Evolutionary conservation across 2,113 vertebrate species (phyloP), one percentile per base, ranked within the genome.

Genomic region (Takifugu flavidus): DNA sequence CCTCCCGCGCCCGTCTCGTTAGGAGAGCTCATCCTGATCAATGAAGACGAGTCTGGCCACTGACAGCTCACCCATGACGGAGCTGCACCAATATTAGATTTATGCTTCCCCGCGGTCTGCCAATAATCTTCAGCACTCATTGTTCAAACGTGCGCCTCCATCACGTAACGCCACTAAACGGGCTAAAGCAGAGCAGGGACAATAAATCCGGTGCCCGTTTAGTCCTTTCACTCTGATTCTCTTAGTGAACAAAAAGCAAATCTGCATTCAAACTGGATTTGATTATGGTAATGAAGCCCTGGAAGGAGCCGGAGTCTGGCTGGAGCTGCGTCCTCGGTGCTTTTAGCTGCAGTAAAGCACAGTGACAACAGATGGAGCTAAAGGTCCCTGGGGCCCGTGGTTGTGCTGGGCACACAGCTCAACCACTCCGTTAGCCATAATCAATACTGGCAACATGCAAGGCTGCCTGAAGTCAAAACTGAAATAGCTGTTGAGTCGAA

Each of bases 311-410:
- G 25, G 70, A 39, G 61, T 6, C 73, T 75, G 79, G 77, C 80
- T 79, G 60, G 62, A 79, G 71, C 81, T 74, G 72, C 79, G 80
- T 82, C 74, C 83, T 88, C 87, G 87, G 86, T 70, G 75, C 86
- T 74, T 74, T 80, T 49, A 59, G 72, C 77, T 85, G 87, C 68
- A 87, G 87, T 86, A 73, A 87, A 75, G 80, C 65, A 63, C 74
- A 57, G 49, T 71, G 77, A 78, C 82, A 88, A 84, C 90, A 91
- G 89, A 91, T 92, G 90, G 88, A 82, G 84, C 82, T 76, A 71
- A 42, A 15, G 72, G 59, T 85, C 88, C 86, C 82, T 63, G 71
- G 88, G 80, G 88, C 77, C 55, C 34, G 5, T 61, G 70, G 43
- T 28, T 77, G 55, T 72, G 78, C 54, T 67, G 79, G 59, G 74